Base-by-base conservation (phyloP, 1,140 invertebrate species). In the Dendrolimus punctatus region DNA sequence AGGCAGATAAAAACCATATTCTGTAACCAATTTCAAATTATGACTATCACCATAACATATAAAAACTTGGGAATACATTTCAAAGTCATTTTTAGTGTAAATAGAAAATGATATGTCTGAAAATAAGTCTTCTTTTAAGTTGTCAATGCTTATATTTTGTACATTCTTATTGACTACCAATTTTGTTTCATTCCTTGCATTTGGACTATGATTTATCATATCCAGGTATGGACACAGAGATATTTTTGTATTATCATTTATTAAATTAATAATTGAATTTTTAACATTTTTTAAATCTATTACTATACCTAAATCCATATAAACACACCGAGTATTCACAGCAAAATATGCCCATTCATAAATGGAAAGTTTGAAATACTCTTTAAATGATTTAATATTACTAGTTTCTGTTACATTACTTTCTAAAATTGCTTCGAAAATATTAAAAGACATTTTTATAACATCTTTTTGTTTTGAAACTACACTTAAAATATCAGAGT, bases 221-320 rank as follows among this genome's bases (percentile, higher is more conserved):
- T 95, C 94, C 44, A 95, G 85, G 62, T 91, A 93, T 7, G 94
- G 94, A 51, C 91, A 92, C n/a, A 95, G 72, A n/a, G 93, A 92
- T 72, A 91, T 88, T 73, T 88, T 89, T 58, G 91, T 89, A 50
- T 88, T 80, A 68, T 88, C 80, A 62, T 68, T 74, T 46, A 88
- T 77, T 10, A 87, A 68, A 51, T 76, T 76, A 43, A 73, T 46
- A 53, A 80, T 62, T 53, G 71, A 65, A 46, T 62, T 64, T 38
- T 77, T 64, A 40, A 68, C 59, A 55, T 76, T 66, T 55, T 66
- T 55, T 43, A 82, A 71, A 69, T 86, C 72, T 53, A 83, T 62
- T 5, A 84, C 49, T 58, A 82, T 83, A 39, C 72, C 68, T 57
- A 84, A 66, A 57, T 89, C 83, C 66, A 89, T 87, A 60, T 88